Evolutionary conservation across 1,140 invertebrate species (phyloP), one percentile per base, ranked within the genome.

Genomic region (Chrysoperla carnea): DNA sequence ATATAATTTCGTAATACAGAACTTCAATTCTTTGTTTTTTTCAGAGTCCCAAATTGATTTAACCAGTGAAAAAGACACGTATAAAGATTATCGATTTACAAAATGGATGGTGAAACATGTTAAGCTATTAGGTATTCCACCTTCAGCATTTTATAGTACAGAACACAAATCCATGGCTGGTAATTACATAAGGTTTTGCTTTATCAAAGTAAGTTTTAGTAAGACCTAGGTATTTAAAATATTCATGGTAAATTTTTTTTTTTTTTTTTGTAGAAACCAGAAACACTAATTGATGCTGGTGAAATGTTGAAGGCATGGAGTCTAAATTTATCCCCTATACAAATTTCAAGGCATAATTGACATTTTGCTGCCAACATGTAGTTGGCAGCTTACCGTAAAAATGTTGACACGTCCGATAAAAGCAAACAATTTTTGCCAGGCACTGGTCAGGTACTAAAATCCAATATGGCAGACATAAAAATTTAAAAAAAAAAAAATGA

Each of bases 81-180:
- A 78, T 48, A 80, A 78, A 48, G 93, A 98, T 64, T 96, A 91
- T 57, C 74, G 73, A 52, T 97, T 98, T 61, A 88, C 88, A 0
- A 87, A 93, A 62, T 98, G 91, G 84, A 80, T 98, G 69, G 84
- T 80, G 0, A 92, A 87, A 58, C 86, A 93, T 57, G 80, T 90
- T 57, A 90, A 92, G 44, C 61, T 99, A 14, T 81, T 92, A 53
- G 82, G 85, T 28, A 97, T 99, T 52, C 95, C 95, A 11, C 83
- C 88, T 8, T 84, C 84, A 39, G 92, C 89, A 0, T 99, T 99
- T 64, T 99, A 96, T 60, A 78, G 76, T 36, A 64, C 75, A 1
- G 65, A 68, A 12, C 75, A 97, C 60, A 94, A 94, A 60, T 59
- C 73, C 45, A 63, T 94, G 6, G 90, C 75, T 6, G 85, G 95